phyloP scores from a whole-genome alignment of 64 coral and sea anemone genomes.

The Actinia equina region DNA sequence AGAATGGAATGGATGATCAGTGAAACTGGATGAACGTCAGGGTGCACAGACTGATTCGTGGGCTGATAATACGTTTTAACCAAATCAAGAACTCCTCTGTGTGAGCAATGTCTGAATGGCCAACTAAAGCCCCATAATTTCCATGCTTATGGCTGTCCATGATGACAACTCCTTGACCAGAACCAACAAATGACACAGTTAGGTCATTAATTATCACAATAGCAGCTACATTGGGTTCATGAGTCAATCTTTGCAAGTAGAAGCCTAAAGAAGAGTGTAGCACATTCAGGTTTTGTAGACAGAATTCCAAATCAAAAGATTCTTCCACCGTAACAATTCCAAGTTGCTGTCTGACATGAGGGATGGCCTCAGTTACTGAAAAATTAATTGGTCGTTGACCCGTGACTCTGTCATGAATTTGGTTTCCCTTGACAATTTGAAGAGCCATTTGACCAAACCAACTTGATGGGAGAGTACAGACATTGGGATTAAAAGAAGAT shows the following conservation, averaged over 20 bases:
- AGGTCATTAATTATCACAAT: slow-evolving; percentile 13
- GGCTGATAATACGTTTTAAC: background rate
- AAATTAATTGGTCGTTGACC: background rate
- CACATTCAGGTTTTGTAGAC: background rate
- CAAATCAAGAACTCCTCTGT: background rate
- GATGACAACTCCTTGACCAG: background rate
- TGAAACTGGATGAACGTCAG: background rate
- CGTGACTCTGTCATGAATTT: background rate
- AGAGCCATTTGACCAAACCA: background rate
- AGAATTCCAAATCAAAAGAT: background rate
- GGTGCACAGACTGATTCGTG: slow-evolving; percentile 15
- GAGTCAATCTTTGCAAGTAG: background rate
- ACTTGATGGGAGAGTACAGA: background rate
- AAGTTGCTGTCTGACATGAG: background rate
- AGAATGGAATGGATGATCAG: background rate
- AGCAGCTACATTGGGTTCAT: slow-evolving; percentile 1
- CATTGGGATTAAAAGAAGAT: background rate
- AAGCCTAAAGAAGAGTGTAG: background rate
- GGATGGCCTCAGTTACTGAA: background rate
- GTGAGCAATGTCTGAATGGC: background rate
- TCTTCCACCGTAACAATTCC: background rate
- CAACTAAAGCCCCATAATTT: slow-evolving; percentile 10
- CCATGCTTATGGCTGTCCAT: slow-evolving; percentile 33
- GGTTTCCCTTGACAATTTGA: background rate
- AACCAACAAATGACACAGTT: background rate